Evolutionary conservation across 2,888 invertebrate genomes (phyloP), one percentile per base, ranked within the genome.

Genomic region (Lymantria dispar): DNA sequence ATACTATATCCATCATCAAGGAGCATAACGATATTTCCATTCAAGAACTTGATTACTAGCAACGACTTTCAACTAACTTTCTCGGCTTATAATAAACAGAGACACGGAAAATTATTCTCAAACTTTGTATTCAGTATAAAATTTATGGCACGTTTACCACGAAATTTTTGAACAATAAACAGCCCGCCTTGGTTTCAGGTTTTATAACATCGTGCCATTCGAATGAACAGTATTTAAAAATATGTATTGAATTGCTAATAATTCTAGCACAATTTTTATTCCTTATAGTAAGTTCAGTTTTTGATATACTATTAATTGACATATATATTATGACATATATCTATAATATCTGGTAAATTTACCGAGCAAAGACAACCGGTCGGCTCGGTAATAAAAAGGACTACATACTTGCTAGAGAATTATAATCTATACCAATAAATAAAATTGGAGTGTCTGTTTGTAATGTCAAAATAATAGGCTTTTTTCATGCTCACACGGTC

Each of bases 41-140:
- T 80, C 66, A 75, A 70, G 69, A 73, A 80, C 80, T 80, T 85
- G 81, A 84, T 87, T 85, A 82, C 78, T 76, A 70, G 68, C 76
- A 81, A 77, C 80, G 78, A 83, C 80, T 82, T 75, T 71, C 75
- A 68, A 72, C 74, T 70, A 85, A 87, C 86, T 87, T 85, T 75
- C 72, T 74, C 73, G 72, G 86, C 83, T 84, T 84, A 88, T 85
- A 87, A 87, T 87, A 87, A 87, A 87, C 89, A 88, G 87, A 87
- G 86, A 88, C 87, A 87, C 80, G 82, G 85, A 85, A 85, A 87
- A 88, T 89, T 88, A 88, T 88, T 88, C 87, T 80, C 80, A 80
- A 87, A 89, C 86, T 88, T 89, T 80, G 77, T 68, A 76, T 80
- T 76, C 82, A 84, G 83, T 79, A 77, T 72, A 75, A 83, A 88